phyloP scores from a whole-genome alignment of 2,888 invertebrate species.

The Scaptomyza caliginosa region DNA sequence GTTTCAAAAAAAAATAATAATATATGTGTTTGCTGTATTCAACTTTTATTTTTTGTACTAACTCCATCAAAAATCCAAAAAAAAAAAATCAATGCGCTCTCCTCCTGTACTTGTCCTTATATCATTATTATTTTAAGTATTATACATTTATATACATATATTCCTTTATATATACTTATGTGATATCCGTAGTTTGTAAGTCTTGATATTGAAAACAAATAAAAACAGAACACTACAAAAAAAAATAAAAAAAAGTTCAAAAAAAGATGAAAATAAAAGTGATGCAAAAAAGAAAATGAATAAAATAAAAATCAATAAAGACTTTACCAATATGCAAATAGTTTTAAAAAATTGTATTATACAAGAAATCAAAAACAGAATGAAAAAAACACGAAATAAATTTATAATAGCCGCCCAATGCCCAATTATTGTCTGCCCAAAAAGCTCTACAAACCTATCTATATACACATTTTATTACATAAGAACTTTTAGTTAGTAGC shows the following conservation, averaged over 20 bases:
- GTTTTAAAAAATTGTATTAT: conserved; percentile 65
- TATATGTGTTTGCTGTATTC: conserved; percentile 49
- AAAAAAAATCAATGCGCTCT: conserved; percentile 51
- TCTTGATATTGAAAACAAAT: conserved; percentile 48
- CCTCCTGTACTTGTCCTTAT: conserved; percentile 71
- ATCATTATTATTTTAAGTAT: conserved; percentile 73
- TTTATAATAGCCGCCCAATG: conserved; percentile 61
- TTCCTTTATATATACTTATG: conserved; percentile 11
- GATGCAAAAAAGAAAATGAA: conserved; percentile 25
- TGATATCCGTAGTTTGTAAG: conserved; percentile 58
- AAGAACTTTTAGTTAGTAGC: conserved; percentile 69
- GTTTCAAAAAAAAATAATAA: conserved; percentile 62
- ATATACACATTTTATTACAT: conserved; percentile 32
- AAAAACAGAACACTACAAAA: conserved; percentile 51
- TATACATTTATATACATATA: conserved; percentile 44
- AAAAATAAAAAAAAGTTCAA: conserved; percentile 32
- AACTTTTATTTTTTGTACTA: conserved; percentile 71
- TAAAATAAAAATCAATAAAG: conserved; percentile 5
- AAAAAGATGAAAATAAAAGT: conserved; percentile 24
- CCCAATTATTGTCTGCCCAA: conserved; percentile 67
- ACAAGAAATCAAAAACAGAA: conserved; percentile 29
- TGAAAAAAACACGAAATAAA: conserved; percentile 50
- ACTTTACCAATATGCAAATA: conserved; percentile 55
- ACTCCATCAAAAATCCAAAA: conserved; percentile 51
- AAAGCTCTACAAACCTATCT: conserved; percentile 29